Percentiles rank a stretch among this genome's conserved stretches.
phyloP scores from a whole-genome alignment of 2,797 vertebrate species.

The Heteromormyrus szaboi region DNA sequence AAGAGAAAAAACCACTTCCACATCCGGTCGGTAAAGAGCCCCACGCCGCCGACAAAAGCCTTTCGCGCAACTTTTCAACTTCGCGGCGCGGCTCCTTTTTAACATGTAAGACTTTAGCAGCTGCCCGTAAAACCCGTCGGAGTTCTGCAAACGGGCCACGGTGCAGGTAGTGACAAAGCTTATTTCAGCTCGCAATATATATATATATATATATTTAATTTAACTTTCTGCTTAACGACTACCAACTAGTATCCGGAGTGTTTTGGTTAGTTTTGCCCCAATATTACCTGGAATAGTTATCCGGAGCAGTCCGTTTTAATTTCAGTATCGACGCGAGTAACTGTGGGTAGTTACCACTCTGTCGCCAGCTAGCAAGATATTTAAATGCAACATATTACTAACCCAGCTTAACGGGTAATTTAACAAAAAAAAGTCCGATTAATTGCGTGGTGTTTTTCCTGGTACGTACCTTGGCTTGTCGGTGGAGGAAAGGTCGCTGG shows the following conservation, averaged over 20 bases:
- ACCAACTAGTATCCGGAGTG: background rate
- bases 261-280: background rate
- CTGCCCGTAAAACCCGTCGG: background rate
- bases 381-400: constrained; percentile 9
- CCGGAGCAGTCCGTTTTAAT: background rate
- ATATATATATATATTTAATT: background rate
- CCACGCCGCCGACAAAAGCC: constrained; percentile 25
- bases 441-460: background rate
- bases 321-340: background rate
- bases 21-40: constrained; percentile 59
- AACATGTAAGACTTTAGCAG: background rate
- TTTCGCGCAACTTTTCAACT: constrained; percentile 10
- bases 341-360: background rate
- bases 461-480: constrained; percentile 16
- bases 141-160: background rate
- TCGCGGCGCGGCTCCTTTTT: background rate
- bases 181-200: background rate
- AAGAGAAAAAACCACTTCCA: constrained; percentile 68
- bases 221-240: background rate
- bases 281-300: background rate
- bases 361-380: background rate
- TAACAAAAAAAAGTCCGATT: background rate
- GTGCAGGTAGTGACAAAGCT: background rate
- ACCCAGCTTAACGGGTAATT: background rate
- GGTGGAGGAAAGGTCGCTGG: constrained; percentile 7